phyloP scores from a whole-genome alignment of 2,113 vertebrate genomes.

The Sciurus niger region DNA sequence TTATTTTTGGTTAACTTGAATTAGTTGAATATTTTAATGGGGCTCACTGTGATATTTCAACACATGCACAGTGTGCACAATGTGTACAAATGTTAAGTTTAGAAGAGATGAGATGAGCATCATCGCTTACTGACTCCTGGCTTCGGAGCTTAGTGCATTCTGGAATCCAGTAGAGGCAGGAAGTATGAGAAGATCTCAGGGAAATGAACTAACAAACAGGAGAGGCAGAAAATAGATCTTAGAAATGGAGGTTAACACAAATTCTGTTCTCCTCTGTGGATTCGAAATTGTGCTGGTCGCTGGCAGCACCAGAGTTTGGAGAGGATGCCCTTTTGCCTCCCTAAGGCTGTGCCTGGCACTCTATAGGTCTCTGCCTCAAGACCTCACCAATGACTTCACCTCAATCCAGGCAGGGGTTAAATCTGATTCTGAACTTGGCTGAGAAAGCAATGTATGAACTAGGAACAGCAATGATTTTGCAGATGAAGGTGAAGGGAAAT shows the following conservation, averaged over 20 bases:
- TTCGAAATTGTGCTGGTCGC: background rate
- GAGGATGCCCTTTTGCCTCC: background rate
- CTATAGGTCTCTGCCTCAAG: background rate
- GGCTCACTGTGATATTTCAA: background rate
- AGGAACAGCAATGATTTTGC: background rate
- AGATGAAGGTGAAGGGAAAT: background rate
- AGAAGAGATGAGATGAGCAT: slow-evolving; percentile 23
- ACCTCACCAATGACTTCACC: background rate
- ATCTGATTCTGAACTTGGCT: background rate
- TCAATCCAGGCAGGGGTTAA: background rate
- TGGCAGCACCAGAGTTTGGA: background rate
- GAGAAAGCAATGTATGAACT: background rate
- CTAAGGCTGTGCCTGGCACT: background rate
- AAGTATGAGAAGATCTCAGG: background rate
- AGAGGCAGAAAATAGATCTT: background rate
- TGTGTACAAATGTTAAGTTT: background rate
- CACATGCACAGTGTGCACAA: background rate
- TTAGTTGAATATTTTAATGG: background rate
- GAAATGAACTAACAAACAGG: background rate
- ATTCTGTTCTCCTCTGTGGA: background rate
- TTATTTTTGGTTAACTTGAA: background rate
- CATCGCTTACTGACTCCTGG: too few relatives aligned
- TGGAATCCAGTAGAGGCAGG: background rate
- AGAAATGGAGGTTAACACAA: background rate
- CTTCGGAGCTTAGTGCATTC: background rate